Evolutionary conservation across 1,140 invertebrate species (phyloP).

Genomic region (Euglossa dilemma): DNA sequence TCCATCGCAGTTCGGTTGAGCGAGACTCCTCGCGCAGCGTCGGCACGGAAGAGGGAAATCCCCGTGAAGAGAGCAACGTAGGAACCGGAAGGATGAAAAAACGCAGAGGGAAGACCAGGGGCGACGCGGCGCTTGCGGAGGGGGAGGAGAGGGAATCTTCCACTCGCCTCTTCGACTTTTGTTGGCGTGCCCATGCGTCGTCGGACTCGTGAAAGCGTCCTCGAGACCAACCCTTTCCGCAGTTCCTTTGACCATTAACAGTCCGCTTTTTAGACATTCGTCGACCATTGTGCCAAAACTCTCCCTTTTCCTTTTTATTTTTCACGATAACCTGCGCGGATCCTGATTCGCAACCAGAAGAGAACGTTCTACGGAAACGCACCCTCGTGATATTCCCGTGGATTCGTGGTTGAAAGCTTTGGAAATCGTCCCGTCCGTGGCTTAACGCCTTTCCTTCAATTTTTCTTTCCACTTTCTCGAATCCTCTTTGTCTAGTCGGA

Average conservation of each 20-base stretch:
- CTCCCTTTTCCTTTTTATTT: constrained; percentile 8
- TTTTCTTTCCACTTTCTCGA: too few relatives aligned
- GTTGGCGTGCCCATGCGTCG: constrained; percentile 47
- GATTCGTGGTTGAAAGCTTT: background rate
- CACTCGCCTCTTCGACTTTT: constrained; percentile 52
- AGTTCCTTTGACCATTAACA: constrained; percentile 38
- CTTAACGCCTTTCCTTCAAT: too few relatives aligned
- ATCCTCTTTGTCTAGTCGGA: too few relatives aligned
- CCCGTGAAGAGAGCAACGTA: constrained; percentile 24
- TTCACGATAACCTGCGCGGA: constrained; percentile 14
- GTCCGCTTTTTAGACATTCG: constrained; percentile 41
- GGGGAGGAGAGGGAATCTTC: constrained; percentile 33
- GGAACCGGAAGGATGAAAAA: constrained; percentile 29
- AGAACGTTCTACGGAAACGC: background rate
- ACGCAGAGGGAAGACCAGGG: background rate
- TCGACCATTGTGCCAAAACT: constrained; percentile 40
- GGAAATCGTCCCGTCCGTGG: too few relatives aligned
- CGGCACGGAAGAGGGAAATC: constrained; percentile 25
- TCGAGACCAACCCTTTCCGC: constrained; percentile 38
- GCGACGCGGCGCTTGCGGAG: background rate
- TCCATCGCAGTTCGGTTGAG: constrained; percentile 50
- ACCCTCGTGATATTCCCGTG: background rate
- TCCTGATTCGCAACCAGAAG: constrained; percentile 40
- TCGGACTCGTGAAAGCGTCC: constrained; percentile 39
- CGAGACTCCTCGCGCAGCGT: constrained; percentile 43